These are phyloP conservation scores for Oenanthe melanoleuca DNA, from an alignment of 2,113 vertebrate genomes.

Conservation along the genomic window DNA sequence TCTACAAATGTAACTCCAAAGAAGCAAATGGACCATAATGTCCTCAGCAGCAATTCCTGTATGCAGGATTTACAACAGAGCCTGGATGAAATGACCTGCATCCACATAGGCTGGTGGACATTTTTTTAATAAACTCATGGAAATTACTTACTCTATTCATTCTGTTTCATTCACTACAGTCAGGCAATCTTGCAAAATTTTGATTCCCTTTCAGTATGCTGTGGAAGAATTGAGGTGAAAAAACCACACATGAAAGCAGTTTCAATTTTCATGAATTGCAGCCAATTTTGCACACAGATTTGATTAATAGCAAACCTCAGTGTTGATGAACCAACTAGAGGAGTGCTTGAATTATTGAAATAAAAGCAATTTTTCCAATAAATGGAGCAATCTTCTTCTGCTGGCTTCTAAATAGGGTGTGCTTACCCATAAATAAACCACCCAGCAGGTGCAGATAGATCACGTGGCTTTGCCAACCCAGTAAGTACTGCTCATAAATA, in stretches of 20 bases:
- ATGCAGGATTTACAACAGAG: not conserved
- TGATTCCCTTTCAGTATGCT: not conserved
- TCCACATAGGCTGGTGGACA: fast-evolving
- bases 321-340: not conserved
- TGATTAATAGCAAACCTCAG: slow-evolving; percentile 15
- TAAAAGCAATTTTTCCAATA: slow-evolving; percentile 30
- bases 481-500: not conserved
- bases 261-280: slow-evolving; percentile 34
- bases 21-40: not conserved
- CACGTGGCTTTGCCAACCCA: not conserved
- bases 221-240: not conserved
- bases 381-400: not conserved
- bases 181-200: not conserved
- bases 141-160: not conserved
- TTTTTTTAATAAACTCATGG: not conserved
- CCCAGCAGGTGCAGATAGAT: not conserved
- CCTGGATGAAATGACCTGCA: not conserved
- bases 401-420: not conserved
- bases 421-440: not conserved
- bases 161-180: not conserved
- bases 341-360: slow-evolving; percentile 29
- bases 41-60: not conserved
- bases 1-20: not conserved
- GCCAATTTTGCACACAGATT: not conserved
- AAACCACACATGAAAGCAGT: not conserved